These are phyloP conservation scores for Orchesella flavescens DNA, from an alignment of 2,888 invertebrate genomes.

Conservation along the genomic window DNA sequence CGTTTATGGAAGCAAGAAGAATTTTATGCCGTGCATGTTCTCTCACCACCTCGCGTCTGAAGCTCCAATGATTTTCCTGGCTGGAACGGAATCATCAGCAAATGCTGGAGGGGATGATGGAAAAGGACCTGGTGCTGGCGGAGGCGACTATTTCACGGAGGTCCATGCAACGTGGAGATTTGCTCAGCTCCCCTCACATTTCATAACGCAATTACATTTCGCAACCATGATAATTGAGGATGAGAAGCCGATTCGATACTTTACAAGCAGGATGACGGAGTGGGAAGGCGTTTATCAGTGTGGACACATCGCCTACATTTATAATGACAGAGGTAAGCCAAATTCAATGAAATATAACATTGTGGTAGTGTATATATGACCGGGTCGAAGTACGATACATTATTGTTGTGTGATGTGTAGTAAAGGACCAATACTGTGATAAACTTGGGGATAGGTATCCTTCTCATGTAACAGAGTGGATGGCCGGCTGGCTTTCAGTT, in stretches of 20 bases:
- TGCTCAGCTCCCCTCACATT: not conserved
- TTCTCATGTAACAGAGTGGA: too few relatives aligned
- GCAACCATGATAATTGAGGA: slow-evolving; percentile 28
- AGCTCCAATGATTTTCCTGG: slow-evolving; percentile 25
- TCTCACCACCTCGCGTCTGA: not conserved
- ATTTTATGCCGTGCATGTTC: too few relatives aligned
- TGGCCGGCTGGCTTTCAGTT: too few relatives aligned
- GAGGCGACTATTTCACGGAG: slow-evolving; percentile 35
- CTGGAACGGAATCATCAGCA: not conserved
- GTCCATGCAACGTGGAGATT: slow-evolving; percentile 46
- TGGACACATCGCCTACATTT: not conserved
- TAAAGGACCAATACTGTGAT: too few relatives aligned
- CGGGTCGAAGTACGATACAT: too few relatives aligned
- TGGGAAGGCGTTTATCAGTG: not conserved
- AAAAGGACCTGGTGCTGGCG: too few relatives aligned
- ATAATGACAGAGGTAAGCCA: too few relatives aligned
- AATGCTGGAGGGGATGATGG: not conserved
- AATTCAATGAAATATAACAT: too few relatives aligned
- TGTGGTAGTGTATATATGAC: too few relatives aligned
- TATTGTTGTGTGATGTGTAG: too few relatives aligned
- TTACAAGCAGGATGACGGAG: slow-evolving; percentile 9
- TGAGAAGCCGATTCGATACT: slow-evolving; percentile 33
- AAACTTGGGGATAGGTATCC: too few relatives aligned
- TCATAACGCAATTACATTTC: slow-evolving; percentile 15
- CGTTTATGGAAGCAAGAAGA: not conserved